phyloP scores from a whole-genome alignment of 2,888 invertebrate genomes.

The Galeruca laticollis region DNA sequence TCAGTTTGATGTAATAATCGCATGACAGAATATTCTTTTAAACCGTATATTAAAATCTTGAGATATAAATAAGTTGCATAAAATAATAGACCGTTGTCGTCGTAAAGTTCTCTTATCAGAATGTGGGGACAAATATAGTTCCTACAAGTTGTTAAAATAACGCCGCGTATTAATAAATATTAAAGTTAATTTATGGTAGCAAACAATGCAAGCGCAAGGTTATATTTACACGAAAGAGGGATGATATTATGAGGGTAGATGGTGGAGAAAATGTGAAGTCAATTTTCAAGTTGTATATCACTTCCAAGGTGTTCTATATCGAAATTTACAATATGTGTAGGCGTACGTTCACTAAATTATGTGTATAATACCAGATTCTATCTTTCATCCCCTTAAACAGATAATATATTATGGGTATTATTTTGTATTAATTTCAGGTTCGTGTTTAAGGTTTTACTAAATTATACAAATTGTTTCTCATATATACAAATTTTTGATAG shows the following conservation, averaged over 20 bases:
- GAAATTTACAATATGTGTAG: conserved; percentile 9
- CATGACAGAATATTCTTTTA: conserved; percentile 11
- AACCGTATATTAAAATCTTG: conserved; percentile 12
- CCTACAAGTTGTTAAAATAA: conserved; percentile 56
- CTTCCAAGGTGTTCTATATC: conserved; percentile 46
- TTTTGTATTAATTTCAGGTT: neutral
- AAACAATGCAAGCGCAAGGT: conserved; percentile 54
- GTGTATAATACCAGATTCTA: neutral
- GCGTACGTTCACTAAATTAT: conserved; percentile 4
- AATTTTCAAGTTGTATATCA: conserved; percentile 8
- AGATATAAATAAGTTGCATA: conserved; percentile 45
- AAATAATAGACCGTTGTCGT: conserved; percentile 33
- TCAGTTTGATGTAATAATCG: conserved; percentile 4
- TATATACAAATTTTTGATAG: no score
- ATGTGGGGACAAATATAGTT: conserved; percentile 56
- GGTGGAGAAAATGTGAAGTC: conserved; percentile 8
- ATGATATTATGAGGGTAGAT: conserved; percentile 24
- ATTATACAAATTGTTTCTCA: no score
- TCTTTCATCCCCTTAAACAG: conserved; percentile 1
- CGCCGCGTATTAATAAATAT: conserved; percentile 58
- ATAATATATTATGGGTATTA: conserved; percentile 2
- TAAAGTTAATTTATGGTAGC: conserved; percentile 54
- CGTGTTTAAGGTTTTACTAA: no score
- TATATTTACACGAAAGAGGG: conserved; percentile 42
- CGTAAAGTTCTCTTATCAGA: conserved; percentile 50